These are phyloP conservation scores for Corydoras sp. DNA, from an alignment of 2,113 vertebrate species.

Conservation along the genomic window DNA sequence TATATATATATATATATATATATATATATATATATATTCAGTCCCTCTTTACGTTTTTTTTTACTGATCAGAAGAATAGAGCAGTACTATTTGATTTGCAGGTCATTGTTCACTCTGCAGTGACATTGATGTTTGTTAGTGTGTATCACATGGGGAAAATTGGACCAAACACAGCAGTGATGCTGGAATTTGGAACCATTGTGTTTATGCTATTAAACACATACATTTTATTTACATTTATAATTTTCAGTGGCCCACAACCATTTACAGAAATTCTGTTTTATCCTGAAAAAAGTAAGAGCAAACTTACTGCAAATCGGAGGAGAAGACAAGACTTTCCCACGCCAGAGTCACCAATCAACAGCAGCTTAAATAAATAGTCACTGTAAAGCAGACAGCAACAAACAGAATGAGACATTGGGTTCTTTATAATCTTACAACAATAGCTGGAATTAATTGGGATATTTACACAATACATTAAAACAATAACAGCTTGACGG, in stretches of 20 bases:
- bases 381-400: conserved; percentile 77
- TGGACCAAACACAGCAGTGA: no score
- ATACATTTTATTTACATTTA: no score
- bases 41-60: no score
- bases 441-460: background rate
- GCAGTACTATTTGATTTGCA: no score
- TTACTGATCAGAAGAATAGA: no score
- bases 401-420: conserved; percentile 32
- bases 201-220: no score
- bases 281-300: background rate
- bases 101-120: no score
- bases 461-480: background rate
- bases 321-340: conserved; percentile 99
- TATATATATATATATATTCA: no score
- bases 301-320: conserved; percentile 92
- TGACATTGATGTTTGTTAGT: no score
- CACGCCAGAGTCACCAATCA: conserved; percentile 98
- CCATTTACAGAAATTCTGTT: background rate
- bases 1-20: no score
- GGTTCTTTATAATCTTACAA: background rate
- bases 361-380: conserved; percentile 99
- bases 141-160: no score
- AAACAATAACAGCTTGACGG: background rate
- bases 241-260: background rate
- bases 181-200: no score